Base-by-base conservation (phyloP, 2,888 invertebrate genomes). In the Apamea crenata region DNA sequence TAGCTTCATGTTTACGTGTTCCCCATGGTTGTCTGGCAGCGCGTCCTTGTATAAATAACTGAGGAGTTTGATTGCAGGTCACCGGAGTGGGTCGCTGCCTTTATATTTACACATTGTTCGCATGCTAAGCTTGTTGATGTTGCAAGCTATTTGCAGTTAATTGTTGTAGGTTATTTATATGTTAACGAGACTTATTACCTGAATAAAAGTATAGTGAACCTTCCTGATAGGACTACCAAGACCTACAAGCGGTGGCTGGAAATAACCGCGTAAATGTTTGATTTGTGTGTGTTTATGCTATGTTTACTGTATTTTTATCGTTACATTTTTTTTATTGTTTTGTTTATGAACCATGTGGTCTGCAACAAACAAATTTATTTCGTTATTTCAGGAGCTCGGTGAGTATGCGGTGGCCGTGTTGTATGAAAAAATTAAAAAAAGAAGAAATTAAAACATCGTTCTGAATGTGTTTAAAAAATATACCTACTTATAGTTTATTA, bases 41-140 rank as follows among this genome's bases (percentile, higher is more conserved):
- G 50, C 77, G 78, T 68, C 72, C 61, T 73, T 78, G 78, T 82
- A 78, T 82, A 77, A 87, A 87, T 83, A 87, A 83, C 76, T 67
- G 66, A 85, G 67, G 59, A 78, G 80, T 78, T 74, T 80, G 80
- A 83, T 78, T 79, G 71, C 83, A 66, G 83, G 85, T 85, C 76
- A 85, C 73, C 53, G 68, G 77, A 78, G 83, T 81, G 76, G 80
- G 83, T 74, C 72, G 61, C 67, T 50, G 40, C 70, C 73, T 77
- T 72, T 71, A 74, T 74, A 65, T 59, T 77, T 68, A 80, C 76
- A 80, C 77, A 78, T 75, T 75, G 77, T 85, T 87, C 82, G 76
- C 80, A 82, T 85, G 80, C 61, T 77, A 61, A 66, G 69, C 32
- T 82, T 50, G 68, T 81, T 74, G 56, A 29, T 61, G 59, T 65